Evolutionary conservation across 2,113 vertebrate species (phyloP), one percentile per base, ranked within the genome.

Genomic region (Recurvirostra avosetta): DNA sequence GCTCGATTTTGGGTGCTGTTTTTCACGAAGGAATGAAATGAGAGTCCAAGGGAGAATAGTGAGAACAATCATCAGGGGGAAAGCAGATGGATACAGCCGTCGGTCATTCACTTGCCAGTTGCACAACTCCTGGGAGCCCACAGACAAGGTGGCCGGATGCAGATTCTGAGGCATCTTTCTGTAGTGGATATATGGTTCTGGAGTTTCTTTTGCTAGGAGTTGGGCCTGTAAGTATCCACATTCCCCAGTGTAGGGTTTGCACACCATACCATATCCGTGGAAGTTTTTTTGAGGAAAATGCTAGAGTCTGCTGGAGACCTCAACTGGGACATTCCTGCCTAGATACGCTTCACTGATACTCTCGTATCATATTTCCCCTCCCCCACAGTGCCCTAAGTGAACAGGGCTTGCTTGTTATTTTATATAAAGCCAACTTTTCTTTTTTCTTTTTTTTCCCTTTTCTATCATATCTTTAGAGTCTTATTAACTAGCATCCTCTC

Each of bases 331-430:
- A 55, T 34, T 86, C 17, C 52, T 41, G 18, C 34, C 43, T 52
- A 63, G 43, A 12, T 55, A 40, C 0, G 1, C 55, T 81, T 80
- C 47, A 27, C 23, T 22, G 16, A 47, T 32, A 72, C 3, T 74
- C 43, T 78, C 0, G 0, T 23, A 59, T 30, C 4, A 2, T 45
- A 22, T 80, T 62, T 66, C 50, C 12, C 26, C 26, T 11, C 5
- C 5, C 43, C 26, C 5, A 16, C 9, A 26, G 22, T 25, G 19
- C 34, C 19, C 15, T 50, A 58, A 45, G 6, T 40, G n/a, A 90
- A 81, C 12, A 62, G 32, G 36, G 20, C 10, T 50, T 76, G 32
- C 43, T 73, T 62, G 6, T 49, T 49, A 8, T 25, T 50, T 71
- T 72, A n/a, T 40, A 56, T 6, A 34, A 71, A 5, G 5, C 2